These are phyloP conservation scores for Tenthredo scrophulariae DNA, from an alignment of 2,888 invertebrate genomes.

Conservation along the genomic window DNA sequence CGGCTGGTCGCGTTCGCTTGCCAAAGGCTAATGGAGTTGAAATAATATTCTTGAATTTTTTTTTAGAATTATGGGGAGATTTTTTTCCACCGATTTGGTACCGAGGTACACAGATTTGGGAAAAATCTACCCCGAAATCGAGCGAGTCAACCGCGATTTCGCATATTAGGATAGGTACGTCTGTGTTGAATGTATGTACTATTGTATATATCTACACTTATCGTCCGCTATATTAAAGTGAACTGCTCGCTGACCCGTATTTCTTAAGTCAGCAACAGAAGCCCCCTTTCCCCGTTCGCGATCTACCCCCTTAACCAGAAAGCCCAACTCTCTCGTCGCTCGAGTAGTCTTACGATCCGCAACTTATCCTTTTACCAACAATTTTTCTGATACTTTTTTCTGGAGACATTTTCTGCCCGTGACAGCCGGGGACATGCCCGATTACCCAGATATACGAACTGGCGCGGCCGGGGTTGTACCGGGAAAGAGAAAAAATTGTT, in stretches of 20 bases:
- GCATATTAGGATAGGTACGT: not conserved
- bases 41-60: constrained; percentile 42
- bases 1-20: not conserved
- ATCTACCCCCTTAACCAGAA: constrained; percentile 9
- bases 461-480: not conserved
- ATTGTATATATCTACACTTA: constrained; percentile 21
- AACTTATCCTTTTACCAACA: constrained; percentile 52
- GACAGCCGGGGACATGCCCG: constrained; percentile 46
- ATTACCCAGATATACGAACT: constrained; percentile 47
- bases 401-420: constrained; percentile 48
- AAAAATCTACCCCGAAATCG: not conserved
- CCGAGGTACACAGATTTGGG: not conserved
- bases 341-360: constrained; percentile 51
- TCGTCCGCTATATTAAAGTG: constrained; percentile 34
- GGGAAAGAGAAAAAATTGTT: constrained; percentile 27
- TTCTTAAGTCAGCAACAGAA: constrained; percentile 53
- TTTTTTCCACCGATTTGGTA: constrained; percentile 1
- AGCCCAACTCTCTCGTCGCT: constrained; percentile 24
- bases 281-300: not conserved
- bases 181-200: not conserved
- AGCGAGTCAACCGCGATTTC: not conserved
- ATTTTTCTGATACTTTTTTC: constrained; percentile 53
- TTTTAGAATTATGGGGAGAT: not conserved
- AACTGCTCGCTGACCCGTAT: constrained; percentile 53
- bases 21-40: constrained; percentile 18